Base-by-base conservation (phyloP, 2,113 vertebrate genomes). In the Thomomys bottae region DNA sequence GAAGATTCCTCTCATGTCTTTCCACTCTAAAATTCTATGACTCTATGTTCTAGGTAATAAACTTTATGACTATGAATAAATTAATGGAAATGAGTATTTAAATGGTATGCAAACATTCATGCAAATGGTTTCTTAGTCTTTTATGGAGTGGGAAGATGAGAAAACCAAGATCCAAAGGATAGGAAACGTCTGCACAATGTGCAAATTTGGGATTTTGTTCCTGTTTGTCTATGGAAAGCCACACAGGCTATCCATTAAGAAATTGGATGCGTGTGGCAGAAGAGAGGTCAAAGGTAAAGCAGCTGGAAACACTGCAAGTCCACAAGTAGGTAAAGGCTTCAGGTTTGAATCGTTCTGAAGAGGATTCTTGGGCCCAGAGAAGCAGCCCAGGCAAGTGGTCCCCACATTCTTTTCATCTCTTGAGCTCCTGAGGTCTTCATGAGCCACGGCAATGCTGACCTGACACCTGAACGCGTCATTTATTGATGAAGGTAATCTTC, bases 41-140 rank as follows among this genome's bases (percentile, higher is more conserved):
- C 73, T 90, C 90, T 87, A 79, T 92, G 90, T 96, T 95, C 91
- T 94, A 89, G 95, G 87, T 81, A 89, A 92, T 96, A 96, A 95
- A 95, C 89, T 96, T 96, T 96, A 96, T 40, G 87, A 32, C 94
- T 84, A 26, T 92, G 96, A 96, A 95, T 95, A 96, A 94, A 95
- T 95, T 93, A 94, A 93, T 93, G 84, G 70, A 93, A 89, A 93
- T 94, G 92, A 95, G 94, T 92, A 95, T 95, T 96, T 90, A 95
- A 95, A 92, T 84, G 88, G 84, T 93, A 92, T 92, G 92, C 91
- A 95, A 95, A 96, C 92, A 88, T 66, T 89, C 73, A 0, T 2
- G 59, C 9, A 30, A 77, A 68, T 93, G 90, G 87, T 90, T 88
- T 77, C 89, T 84, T 77, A 70, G 77, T 63, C 87, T 93, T 94